Evolutionary conservation across 2,113 vertebrate genomes (phyloP), one percentile per base, ranked within the genome.

Genomic region (Grammatotria lemairii): DNA sequence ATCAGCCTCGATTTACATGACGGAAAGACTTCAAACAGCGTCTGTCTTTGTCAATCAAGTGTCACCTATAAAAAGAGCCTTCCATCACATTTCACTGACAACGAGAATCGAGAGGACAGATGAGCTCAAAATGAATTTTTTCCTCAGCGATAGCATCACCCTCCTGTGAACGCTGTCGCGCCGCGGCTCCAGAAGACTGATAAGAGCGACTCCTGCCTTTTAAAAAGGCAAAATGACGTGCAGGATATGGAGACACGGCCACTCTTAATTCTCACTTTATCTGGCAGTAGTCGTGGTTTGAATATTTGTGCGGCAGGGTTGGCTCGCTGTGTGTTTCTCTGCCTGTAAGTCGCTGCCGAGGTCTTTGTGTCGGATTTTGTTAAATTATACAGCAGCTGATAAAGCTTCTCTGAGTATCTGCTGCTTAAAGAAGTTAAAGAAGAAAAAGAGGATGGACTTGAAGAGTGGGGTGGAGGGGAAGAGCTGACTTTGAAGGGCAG

Each of bases 301-400:
- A 91, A 86, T 88, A 70, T 85, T 63, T 49, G 45, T 87, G 33
- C 9, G 21, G 28, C 21, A 4, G 40, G 14, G 58, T 33, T 14
- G 68, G 19, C 19, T 84, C 33, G 23, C 13, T 8, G 31, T 75
- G 54, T 80, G 82, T 88, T 80, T 86, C 21, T 26, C 13, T 26
- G 57, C 31, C 80, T 89, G 85, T 86, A 82, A 85, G 87, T 84
- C 84, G 13, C 57, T 1, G 85, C 68, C 2, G 53, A 87, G 87
- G 80, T 85, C 88, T 94, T 89, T 91, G 86, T 85, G 82, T 21
- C 65, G 95, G 92, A 92, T 92, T 94, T 91, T 88, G 89, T 94
- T 91, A 87, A 95, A 93, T 94, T 91, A 90, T 88, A 80, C 90
- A 87, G 92, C 88, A 23, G 87, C 91, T 85, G 94, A 94, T 94